Evolutionary conservation across 2,888 invertebrate genomes (phyloP).

Genomic region (Heliconius charithonia): DNA sequence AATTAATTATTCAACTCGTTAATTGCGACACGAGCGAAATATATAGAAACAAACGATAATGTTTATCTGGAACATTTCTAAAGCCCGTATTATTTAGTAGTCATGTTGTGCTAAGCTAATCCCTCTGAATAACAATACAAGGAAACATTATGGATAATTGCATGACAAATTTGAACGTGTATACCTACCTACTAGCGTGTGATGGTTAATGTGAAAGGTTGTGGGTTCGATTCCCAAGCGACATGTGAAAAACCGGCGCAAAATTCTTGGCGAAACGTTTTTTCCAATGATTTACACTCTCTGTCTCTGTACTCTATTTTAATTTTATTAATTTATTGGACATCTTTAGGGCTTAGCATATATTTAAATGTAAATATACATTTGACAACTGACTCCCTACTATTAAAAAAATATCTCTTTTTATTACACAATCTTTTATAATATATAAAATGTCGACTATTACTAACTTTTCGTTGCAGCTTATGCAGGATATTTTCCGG

Average conservation of each 20-base stretch:
- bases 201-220: too few species aligned
- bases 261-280: too few species aligned
- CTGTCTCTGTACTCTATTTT: too few species aligned
- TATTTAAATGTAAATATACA: neutral
- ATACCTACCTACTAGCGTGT: neutral
- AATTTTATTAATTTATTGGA: too few species aligned
- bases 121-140: conserved; percentile 16
- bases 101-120: conserved; percentile 33
- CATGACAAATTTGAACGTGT: conserved; percentile 8
- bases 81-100: conserved; percentile 33
- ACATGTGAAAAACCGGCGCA: too few species aligned
- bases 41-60: conserved; percentile 41
- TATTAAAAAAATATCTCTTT: neutral
- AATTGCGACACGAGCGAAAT: conserved; percentile 42
- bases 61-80: conserved; percentile 38
- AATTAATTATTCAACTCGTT: conserved; percentile 46
- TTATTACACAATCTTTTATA: neutral
- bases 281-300: too few species aligned
- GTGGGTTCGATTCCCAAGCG: too few species aligned
- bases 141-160: conserved; percentile 26
- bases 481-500: conserved; percentile 46
- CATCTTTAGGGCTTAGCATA: neutral
- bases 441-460: neutral
- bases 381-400: neutral
- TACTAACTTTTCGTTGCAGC: conserved; percentile 29